These are phyloP conservation scores for Lycaena phlaeas DNA, from an alignment of 2,888 invertebrate species.

Conservation along the genomic window DNA sequence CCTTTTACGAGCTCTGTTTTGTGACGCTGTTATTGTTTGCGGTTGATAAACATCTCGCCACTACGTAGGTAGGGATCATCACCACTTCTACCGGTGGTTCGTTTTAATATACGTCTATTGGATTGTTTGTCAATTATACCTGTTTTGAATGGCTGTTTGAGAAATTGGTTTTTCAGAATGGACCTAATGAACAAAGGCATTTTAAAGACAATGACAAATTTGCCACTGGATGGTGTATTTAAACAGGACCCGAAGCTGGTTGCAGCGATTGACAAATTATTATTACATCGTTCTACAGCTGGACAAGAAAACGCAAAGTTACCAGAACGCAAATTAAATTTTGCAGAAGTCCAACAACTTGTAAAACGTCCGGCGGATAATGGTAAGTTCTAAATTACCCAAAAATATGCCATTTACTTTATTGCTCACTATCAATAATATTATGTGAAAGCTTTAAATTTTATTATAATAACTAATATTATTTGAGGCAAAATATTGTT, in stretches of 20 bases:
- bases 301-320: slow-evolving; percentile 25
- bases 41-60: slow-evolving; percentile 71
- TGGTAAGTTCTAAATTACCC: neutral
- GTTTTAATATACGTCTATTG: slow-evolving; percentile 50
- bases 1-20: slow-evolving; percentile 69
- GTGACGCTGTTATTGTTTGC: slow-evolving; percentile 70
- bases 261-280: slow-evolving; percentile 43
- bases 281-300: slow-evolving; percentile 30
- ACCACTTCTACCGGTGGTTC: slow-evolving; percentile 58
- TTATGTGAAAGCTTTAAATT: no score
- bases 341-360: slow-evolving; percentile 46
- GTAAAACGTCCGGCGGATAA: slow-evolving; percentile 26
- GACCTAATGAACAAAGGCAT: slow-evolving; percentile 52
- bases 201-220: slow-evolving; percentile 27
- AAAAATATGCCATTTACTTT: no score
- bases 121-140: slow-evolving; percentile 55
- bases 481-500: no score
- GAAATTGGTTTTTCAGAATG: slow-evolving; percentile 42
- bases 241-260: slow-evolving; percentile 51
- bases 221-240: slow-evolving; percentile 21
- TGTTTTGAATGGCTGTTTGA: slow-evolving; percentile 37
- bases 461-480: no score
- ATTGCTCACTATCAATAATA: no score
- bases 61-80: slow-evolving; percentile 68
- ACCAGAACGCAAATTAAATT: slow-evolving; percentile 50